Conservation (phyloP, 2,888 invertebrate species). For the Phoenoteleia sp. region DNA sequence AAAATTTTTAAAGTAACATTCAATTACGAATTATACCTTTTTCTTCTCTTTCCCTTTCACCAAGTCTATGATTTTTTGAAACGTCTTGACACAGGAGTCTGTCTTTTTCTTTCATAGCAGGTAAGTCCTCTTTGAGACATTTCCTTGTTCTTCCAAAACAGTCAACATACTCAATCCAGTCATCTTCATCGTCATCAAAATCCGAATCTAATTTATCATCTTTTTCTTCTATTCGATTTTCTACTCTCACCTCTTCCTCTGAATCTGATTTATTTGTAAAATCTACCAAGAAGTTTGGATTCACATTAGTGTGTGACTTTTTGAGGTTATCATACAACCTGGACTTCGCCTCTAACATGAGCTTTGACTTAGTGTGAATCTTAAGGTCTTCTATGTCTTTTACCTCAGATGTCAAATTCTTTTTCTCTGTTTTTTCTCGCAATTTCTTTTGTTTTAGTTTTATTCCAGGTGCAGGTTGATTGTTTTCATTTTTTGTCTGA, state of each 20-base stretch:
- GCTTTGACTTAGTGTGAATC: conserved; percentile 84
- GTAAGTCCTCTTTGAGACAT: conserved; percentile 93
- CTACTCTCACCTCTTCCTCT: conserved; percentile 72
- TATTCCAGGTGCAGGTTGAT: background rate
- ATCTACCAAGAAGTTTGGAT: conserved; percentile 83
- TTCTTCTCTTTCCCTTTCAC: no score
- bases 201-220: conserved; percentile 68
- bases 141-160: conserved; percentile 95
- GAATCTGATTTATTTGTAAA: conserved; percentile 81
- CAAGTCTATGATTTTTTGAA: conserved; percentile 66
- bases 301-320: conserved; percentile 78
- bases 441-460: conserved; percentile 81
- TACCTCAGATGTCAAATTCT: conserved; percentile 19
- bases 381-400: conserved; percentile 81
- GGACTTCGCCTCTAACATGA: conserved; percentile 84
- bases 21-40: no score
- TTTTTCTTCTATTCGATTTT: conserved; percentile 6
- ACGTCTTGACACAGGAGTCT: conserved; percentile 82
- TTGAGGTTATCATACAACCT: conserved; percentile 82
- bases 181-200: conserved; percentile 83
- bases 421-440: conserved; percentile 79
- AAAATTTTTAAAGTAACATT: no score
- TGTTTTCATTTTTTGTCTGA: conserved; percentile 86
- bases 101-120: conserved; percentile 90
- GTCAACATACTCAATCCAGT: conserved; percentile 96